Base-by-base conservation (phyloP, 2,113 vertebrate species). In the Oreochromis spilurus region DNA sequence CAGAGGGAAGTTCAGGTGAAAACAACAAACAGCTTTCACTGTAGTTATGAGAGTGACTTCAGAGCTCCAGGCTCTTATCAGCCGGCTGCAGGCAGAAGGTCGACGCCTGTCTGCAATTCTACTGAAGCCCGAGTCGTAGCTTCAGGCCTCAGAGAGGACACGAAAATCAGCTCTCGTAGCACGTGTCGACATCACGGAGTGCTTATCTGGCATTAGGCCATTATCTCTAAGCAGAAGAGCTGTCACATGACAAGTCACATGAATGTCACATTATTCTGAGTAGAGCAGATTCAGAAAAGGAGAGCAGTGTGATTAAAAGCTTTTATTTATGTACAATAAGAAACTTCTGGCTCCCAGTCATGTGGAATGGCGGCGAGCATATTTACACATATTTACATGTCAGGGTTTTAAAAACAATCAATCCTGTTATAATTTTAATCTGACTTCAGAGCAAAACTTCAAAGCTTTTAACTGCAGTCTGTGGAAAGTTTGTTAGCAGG, bases 341-440 rank as follows among this genome's bases (percentile, higher is more conserved):
- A 90, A 72, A 84, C 29, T 21, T 88, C 3, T 43, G 50, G 29
- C 48, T 77, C 21, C 12, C 17, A 19, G 26, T 19, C 72, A 81
- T 60, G 38, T 48, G 36, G 36, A 86, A 89, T 70, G 67, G 11
- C 24, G 80, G 13, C 58, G 26, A 7, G 60, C 17, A 88, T 91
- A 87, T 93, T 82, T 91, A 92, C 84, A 93, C 6, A n/a, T 89
- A 92, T 92, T 75, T 90, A 92, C 91, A 93, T 24, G 34, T 86
- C 10, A 31, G 36, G 6, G 21, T 65, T 65, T 38, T 13, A 65
- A 65, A 34, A 65, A 21, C 19, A 65, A 38, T 38, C n/a, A 45
- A 14, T 24, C 36, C 21, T 72, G 67, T 48, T 75, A 24, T 48
- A 29, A 75, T 75, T 75, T 31, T 75, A 19, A 53, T n/a, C 12